Base-by-base conservation (phyloP, 1,140 invertebrate genomes). In the Alviniconcha marisindica region DNA sequence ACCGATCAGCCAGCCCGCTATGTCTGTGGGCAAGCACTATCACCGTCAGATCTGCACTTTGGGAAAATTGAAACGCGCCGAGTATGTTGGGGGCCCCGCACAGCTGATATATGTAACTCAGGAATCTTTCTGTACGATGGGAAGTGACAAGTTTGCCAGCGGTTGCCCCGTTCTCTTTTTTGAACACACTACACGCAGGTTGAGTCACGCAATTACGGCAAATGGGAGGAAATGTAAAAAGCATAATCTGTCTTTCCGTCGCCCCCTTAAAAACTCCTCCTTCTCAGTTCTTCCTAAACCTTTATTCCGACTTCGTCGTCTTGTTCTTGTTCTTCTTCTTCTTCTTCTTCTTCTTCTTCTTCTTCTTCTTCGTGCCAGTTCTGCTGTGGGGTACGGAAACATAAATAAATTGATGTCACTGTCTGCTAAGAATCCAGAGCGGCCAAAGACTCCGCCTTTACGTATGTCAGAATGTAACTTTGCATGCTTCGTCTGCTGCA, bases 181-280 rank as follows among this genome's bases (percentile, higher is more conserved):
- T 42, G 12, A 40, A 40, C 31, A 33, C 31, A 71, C 28, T 36
- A 36, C 5, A 36, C 28, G 28, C 66, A 36, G 66, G 28, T 71
- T 71, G 66, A 71, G 66, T 71, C 66, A 71, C 36, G 66, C 66
- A 36, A 38, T 38, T 38, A 36, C 3, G 66, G 66, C 3, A 24
- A 71, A 33, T 33, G 66, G 14, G 10, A 71, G 33, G 66, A 33
- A 40, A 71, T 71, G 66, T 14, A 36, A 38, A 71, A 38, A 36
- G 66, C 66, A 33, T 71, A 71, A 71, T 71, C 66, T 36, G 66
- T 71, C 66, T 71, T 36, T 38, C 36, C 24, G 7, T 40, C 66
- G 28, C 21, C n/a, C 60, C n/a, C 28, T 66, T 66, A 24, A 21
- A 21, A 28, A 12, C 60, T 66, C n/a, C 28, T 15, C n/a, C 21